phyloP scores from a whole-genome alignment of 2,113 vertebrate genomes.

The Petrocephalus zakoni region DNA sequence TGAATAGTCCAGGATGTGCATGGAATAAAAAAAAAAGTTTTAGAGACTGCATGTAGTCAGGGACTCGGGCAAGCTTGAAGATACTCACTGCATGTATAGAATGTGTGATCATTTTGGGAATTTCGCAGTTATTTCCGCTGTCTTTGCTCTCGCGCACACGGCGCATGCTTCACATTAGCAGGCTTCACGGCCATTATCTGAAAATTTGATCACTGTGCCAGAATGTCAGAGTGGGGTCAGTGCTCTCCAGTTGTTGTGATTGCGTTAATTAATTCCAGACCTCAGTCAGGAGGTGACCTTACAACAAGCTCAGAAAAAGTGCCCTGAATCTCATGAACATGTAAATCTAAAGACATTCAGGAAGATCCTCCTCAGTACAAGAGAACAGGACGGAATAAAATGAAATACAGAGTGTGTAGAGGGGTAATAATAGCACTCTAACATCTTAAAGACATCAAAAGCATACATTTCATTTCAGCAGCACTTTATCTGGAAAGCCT shows the following conservation, averaged over 20 bases:
- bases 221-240: slow-evolving; percentile 5
- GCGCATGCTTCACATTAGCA: neutral
- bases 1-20: neutral
- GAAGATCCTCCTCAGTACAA: neutral
- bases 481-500: neutral
- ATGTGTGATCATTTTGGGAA: neutral
- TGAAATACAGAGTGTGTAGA: neutral
- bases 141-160: neutral
- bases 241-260: neutral
- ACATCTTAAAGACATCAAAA: neutral
- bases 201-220: neutral
- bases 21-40: neutral
- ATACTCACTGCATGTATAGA: neutral
- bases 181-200: neutral
- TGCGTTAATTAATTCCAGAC: slow-evolving; percentile 24
- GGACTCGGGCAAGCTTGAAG: neutral
- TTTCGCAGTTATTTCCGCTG: neutral
- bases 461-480: neutral
- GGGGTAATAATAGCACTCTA: neutral
- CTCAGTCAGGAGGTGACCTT: neutral
- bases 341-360: neutral
- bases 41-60: neutral
- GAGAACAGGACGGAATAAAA: neutral
- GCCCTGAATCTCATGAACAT: neutral
- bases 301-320: neutral